Evolutionary conservation across 1,140 invertebrate genomes (phyloP).

Genomic region (Melitaea cinxia): DNA sequence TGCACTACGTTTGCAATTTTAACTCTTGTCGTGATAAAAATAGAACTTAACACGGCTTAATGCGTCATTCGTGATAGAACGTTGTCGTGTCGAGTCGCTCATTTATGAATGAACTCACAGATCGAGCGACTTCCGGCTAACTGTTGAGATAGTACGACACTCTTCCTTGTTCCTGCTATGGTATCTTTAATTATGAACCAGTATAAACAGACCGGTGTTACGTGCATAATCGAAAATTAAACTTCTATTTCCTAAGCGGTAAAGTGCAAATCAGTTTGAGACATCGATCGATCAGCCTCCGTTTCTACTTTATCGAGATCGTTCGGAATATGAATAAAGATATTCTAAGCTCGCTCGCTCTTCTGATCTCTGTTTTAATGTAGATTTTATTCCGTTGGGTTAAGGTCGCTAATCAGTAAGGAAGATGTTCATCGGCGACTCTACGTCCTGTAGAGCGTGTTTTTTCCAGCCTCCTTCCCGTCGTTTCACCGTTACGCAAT

Average conservation of each 20-base stretch:
- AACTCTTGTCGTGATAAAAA: conserved; percentile 46
- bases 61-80: conserved; percentile 59
- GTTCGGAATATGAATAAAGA: conserved; percentile 76
- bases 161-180: conserved; percentile 81
- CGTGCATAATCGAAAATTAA: conserved; percentile 5
- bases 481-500: conserved; percentile 81
- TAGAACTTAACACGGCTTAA: conserved; percentile 52
- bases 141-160: conserved; percentile 81
- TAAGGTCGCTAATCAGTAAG: conserved; percentile 44
- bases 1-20: conserved; percentile 46
- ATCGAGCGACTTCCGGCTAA: conserved; percentile 80
- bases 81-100: conserved; percentile 67
- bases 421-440: conserved; percentile 38
- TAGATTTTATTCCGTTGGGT: conserved; percentile 44
- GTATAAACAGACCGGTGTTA: conserved; percentile 60
- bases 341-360: conserved; percentile 65
- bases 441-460: conserved; percentile 72
- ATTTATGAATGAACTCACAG: conserved; percentile 81
- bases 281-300: conserved; percentile 57
- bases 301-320: conserved; percentile 71
- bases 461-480: conserved; percentile 78
- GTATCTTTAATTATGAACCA: conserved; percentile 77
- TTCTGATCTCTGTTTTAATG: conserved; percentile 43
- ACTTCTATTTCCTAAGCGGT: conserved; percentile 24
- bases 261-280: conserved; percentile 49